phyloP scores from a whole-genome alignment of 2,797 vertebrate species.

The Pteropus rufus region DNA sequence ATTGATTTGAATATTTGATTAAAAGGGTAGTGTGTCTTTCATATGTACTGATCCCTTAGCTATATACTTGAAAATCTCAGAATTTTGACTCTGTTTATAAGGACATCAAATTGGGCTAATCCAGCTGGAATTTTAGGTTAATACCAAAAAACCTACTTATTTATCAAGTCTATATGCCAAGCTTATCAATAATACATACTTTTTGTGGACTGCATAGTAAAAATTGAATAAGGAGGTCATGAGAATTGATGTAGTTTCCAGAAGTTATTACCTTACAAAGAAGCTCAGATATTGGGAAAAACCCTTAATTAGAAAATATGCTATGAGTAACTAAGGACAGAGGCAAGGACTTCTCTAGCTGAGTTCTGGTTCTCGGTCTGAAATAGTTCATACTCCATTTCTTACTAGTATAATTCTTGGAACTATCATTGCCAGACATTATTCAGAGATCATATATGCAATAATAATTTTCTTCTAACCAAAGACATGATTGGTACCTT shows the following conservation, averaged over 20 bases:
- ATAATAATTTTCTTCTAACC: slow-evolving; percentile 2
- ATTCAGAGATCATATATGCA: slow-evolving; percentile 14
- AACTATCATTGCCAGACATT: background rate
- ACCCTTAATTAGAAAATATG: slow-evolving; percentile 27
- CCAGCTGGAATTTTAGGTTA: background rate
- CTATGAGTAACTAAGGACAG: slow-evolving; percentile 25
- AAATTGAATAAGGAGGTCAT: slow-evolving; percentile 1
- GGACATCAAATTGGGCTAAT: background rate
- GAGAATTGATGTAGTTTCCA: background rate
- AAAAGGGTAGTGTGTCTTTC: background rate
- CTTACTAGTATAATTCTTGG: background rate
- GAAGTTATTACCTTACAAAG: slow-evolving; percentile 35
- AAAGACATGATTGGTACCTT: background rate
- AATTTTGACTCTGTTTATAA: slow-evolving; percentile 28
- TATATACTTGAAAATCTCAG: background rate
- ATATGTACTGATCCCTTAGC: slow-evolving; percentile 34
- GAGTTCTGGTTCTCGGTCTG: slow-evolving; percentile 5
- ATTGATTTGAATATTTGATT: slow-evolving; percentile 13
- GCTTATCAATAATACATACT: slow-evolving; percentile 13
- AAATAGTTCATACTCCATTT: slow-evolving; percentile 8
- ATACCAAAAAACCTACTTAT: slow-evolving; percentile 23
- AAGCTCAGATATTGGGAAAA: slow-evolving; percentile 30
- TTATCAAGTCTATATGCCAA: slow-evolving; percentile 36
- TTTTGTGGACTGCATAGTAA: slow-evolving; percentile 23
- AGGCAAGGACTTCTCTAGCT: slow-evolving; percentile 15